These are phyloP conservation scores for Cryptotis parvus DNA, from an alignment of 2,113 vertebrate genomes.

Conservation along the genomic window DNA sequence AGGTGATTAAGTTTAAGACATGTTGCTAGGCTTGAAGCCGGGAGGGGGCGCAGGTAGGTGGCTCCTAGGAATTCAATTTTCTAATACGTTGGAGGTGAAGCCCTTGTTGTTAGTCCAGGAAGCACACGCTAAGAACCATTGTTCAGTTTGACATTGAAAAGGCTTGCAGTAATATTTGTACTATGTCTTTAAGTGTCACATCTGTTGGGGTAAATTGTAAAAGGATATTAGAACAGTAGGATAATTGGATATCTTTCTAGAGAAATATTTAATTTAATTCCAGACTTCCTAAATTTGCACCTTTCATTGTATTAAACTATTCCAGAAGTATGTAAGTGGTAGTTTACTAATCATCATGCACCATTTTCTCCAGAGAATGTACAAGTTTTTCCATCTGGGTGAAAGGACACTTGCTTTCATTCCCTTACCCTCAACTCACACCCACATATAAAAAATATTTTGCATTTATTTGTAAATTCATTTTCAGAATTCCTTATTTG, in stretches of 20 bases:
- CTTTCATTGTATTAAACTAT: slow-evolving; percentile 25
- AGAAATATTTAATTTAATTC: slow-evolving; percentile 39
- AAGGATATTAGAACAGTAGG: slow-evolving; percentile 1
- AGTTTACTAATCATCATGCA: slow-evolving; percentile 34
- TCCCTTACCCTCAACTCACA: not conserved
- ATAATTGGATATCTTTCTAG: not conserved
- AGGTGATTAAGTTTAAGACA: not conserved
- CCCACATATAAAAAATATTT: not conserved
- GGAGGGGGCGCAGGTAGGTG: not conserved
- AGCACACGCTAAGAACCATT: slow-evolving; percentile 34
- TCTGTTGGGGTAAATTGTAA: slow-evolving; percentile 11
- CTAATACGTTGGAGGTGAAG: not conserved
- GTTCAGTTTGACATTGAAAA: not conserved
- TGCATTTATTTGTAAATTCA: slow-evolving; percentile 41
- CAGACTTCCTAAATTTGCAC: slow-evolving; percentile 40
- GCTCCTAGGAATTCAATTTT: not conserved
- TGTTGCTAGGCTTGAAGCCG: not conserved
- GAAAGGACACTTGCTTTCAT: not conserved
- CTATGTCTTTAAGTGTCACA: slow-evolving; percentile 8
- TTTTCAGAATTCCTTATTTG: not conserved
- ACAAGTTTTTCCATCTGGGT: slow-evolving; percentile 33
- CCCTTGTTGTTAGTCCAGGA: not conserved
- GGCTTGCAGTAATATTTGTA: not conserved
- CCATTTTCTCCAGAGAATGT: slow-evolving; percentile 25
- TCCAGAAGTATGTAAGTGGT: slow-evolving; percentile 27